Evolutionary conservation across 2,888 invertebrate species (phyloP).

Genomic region (Asteroscopus sphinx): DNA sequence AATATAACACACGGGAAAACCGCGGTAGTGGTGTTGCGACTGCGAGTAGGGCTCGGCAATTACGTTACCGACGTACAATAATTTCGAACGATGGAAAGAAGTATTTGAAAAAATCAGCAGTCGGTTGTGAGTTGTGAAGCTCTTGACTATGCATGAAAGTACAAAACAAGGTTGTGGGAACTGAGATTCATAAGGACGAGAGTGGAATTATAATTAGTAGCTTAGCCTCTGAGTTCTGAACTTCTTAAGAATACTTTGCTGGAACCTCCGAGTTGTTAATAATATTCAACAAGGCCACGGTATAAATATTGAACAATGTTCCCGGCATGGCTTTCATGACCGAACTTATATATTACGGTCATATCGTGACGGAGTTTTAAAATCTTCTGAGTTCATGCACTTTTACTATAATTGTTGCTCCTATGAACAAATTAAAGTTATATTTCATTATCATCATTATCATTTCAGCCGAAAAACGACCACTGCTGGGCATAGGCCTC

Average conservation of each 20-base stretch:
- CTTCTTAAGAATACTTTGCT: slow-evolving; percentile 26
- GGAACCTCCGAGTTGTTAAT: slow-evolving; percentile 23
- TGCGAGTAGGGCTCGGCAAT: slow-evolving; percentile 2
- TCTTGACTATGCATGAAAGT: slow-evolving; percentile 14
- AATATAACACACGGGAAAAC: slow-evolving; percentile 6
- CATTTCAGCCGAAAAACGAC: too few relatives aligned
- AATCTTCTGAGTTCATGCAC: too few relatives aligned
- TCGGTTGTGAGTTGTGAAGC: not conserved
- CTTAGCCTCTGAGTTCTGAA: slow-evolving; percentile 25
- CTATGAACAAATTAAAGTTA: too few relatives aligned
- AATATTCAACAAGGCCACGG: slow-evolving; percentile 11
- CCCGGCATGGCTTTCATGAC: not conserved
- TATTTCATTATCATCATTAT: too few relatives aligned
- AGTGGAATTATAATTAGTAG: slow-evolving; percentile 40
- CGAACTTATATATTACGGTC: not conserved
- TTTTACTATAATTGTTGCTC: too few relatives aligned
- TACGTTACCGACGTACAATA: slow-evolving; percentile 12
- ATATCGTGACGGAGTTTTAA: not conserved
- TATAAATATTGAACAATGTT: slow-evolving; percentile 22
- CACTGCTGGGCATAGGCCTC: too few relatives aligned
- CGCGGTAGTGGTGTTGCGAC: slow-evolving; percentile 1
- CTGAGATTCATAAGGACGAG: slow-evolving; percentile 22
- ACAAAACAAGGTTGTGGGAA: slow-evolving; percentile 19
- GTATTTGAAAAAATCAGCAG: not conserved
- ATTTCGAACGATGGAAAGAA: slow-evolving; percentile 16